A percentile compares a stretch with the other conserved stretches of the same genome.
Conservation (phyloP, 2,888 invertebrate genomes). For the Sinelater perroti region DNA sequence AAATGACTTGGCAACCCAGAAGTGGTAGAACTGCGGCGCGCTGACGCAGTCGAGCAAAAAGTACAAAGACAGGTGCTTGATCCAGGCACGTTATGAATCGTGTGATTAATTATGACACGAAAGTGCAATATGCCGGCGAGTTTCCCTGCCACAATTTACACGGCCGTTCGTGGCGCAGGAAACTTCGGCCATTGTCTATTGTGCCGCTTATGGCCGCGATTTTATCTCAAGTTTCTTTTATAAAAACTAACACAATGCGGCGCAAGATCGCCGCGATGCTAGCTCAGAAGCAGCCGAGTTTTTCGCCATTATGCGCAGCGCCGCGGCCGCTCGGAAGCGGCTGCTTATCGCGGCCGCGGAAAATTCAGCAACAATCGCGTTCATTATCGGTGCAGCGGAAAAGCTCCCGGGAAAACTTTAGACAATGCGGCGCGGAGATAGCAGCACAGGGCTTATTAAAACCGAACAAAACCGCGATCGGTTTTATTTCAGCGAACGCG, state of each 20-base stretch:
- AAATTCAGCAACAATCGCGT: constrained; percentile 12
- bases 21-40: too few species aligned
- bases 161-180: constrained; percentile 34
- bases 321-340: neutral
- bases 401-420: constrained; percentile 29
- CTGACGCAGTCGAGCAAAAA: too few species aligned
- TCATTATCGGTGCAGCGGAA: constrained; percentile 22
- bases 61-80: too few species aligned
- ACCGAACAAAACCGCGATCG: constrained; percentile 16
- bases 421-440: constrained; percentile 20
- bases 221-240: constrained; percentile 41
- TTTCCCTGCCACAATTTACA: constrained; percentile 40
- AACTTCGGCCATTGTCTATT: constrained; percentile 46
- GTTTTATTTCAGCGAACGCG: constrained; percentile 17
- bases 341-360: constrained; percentile 6
- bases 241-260: constrained; percentile 27
- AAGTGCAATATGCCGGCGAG: constrained; percentile 42
- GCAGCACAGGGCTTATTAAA: constrained; percentile 16
- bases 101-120: constrained; percentile 50
- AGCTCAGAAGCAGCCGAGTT: constrained; percentile 25
- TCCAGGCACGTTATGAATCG: too few species aligned
- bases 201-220: constrained; percentile 42
- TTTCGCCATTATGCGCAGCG: constrained; percentile 22
- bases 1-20: too few species aligned
- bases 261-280: constrained; percentile 27